Conservation (phyloP, 2,113 vertebrate species). For the Pterocles orientalis region DNA sequence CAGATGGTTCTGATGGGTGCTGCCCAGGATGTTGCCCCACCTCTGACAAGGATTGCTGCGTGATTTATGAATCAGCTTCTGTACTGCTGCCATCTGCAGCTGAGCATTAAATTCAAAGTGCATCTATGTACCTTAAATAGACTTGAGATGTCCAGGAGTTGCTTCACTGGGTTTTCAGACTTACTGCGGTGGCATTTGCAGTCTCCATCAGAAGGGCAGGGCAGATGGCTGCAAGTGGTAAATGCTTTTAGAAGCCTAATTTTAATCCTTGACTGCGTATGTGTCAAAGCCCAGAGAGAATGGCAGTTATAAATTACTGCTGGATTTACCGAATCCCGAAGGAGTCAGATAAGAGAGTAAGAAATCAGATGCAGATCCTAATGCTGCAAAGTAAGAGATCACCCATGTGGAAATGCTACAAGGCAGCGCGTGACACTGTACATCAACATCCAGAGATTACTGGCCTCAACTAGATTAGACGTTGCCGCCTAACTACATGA, state of each 20-base stretch:
- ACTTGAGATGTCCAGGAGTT: not conserved
- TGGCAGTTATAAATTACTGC: conserved; percentile 10
- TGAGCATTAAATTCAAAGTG: not conserved
- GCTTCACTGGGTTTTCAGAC: not conserved
- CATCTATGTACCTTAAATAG: not conserved
- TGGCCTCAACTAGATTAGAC: conserved; percentile 26
- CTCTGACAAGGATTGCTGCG: not conserved
- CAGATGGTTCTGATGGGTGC: not conserved
- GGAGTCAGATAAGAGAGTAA: conserved; percentile 13
- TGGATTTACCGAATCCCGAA: not conserved
- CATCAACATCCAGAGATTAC: conserved; percentile 31
- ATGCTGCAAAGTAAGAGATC: not conserved
- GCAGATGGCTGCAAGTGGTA: not conserved
- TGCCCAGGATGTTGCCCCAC: not conserved
- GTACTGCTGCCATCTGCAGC: not conserved
- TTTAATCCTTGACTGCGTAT: not conserved
- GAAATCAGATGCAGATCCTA: conserved; percentile 46
- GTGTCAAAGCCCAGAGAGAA: conserved; percentile 5
- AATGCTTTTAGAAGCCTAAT: not conserved
- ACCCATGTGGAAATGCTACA: conserved; percentile 33
- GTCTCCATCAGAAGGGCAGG: not conserved
- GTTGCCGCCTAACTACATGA: not conserved
- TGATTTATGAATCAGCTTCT: not conserved
- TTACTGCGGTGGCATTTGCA: not conserved
- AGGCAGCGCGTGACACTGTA: not conserved